phyloP scores from a whole-genome alignment of 2,888 invertebrate species.

The Autographa gamma region DNA sequence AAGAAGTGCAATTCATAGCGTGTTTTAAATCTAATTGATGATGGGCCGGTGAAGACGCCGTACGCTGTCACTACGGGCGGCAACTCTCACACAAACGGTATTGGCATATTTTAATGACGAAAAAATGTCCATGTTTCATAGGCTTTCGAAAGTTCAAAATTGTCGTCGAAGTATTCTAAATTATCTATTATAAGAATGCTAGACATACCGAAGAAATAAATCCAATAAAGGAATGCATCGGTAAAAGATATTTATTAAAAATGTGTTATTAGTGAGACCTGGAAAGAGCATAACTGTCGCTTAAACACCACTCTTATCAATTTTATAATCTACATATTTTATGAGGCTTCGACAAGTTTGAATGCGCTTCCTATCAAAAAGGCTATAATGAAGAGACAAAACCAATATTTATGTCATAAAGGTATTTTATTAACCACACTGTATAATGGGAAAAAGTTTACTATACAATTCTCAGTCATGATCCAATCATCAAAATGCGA shows the following conservation, averaged over 20 bases:
- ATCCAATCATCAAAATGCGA: constrained; percentile 21
- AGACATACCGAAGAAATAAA: constrained; percentile 40
- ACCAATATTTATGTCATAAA: not conserved
- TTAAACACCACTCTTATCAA: constrained; percentile 24
- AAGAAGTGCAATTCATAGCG: constrained; percentile 70
- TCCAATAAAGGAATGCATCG: constrained; percentile 22
- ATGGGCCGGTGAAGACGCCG: constrained; percentile 57
- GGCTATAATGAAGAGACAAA: not conserved
- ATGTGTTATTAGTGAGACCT: constrained; percentile 34
- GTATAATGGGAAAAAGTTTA: not conserved
- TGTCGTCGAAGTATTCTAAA: constrained; percentile 61
- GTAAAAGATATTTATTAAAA: constrained; percentile 33
- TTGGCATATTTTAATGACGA: constrained; percentile 60
- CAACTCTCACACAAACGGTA: constrained; percentile 64
- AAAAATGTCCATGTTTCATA: constrained; percentile 42
- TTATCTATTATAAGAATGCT: constrained; percentile 63
- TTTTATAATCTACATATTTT: constrained; percentile 27
- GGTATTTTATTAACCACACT: not conserved
- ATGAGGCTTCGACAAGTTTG: constrained; percentile 9
- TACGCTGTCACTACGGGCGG: constrained; percentile 69
- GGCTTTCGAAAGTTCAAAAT: constrained; percentile 63
- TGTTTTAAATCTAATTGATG: constrained; percentile 71
- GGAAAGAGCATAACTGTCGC: constrained; percentile 20
- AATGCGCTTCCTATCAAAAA: not conserved
- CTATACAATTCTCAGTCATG: not conserved